Percentiles rank a stretch among this genome's conserved stretches.
Conservation (phyloP, 2,113 vertebrate genomes). For the Charina bottae region DNA sequence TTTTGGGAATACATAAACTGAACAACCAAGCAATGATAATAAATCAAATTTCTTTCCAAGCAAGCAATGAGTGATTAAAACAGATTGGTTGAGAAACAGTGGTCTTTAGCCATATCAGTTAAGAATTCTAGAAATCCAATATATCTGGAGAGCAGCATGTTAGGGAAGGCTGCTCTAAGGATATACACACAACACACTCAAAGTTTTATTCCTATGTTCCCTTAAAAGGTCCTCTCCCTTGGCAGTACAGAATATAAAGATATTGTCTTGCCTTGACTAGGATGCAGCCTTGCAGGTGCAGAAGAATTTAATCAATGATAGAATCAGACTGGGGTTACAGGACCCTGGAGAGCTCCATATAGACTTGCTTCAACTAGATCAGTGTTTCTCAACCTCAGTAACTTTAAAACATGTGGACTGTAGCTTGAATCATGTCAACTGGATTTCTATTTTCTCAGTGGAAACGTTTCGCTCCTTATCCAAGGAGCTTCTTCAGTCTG, state of each 20-base stretch:
- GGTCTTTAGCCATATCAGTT: background rate
- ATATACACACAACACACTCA: background rate
- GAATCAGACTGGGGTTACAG: background rate
- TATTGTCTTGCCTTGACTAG: background rate
- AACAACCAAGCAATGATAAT: background rate
- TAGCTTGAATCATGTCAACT: no score
- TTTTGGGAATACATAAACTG: background rate
- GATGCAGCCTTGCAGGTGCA: background rate
- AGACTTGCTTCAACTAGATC: background rate
- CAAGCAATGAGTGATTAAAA: background rate
- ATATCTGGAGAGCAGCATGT: background rate
- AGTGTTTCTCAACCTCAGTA: no score
- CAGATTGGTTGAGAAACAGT: background rate
- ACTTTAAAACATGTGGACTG: no score
- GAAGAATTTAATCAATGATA: background rate
- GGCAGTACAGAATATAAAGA: background rate
- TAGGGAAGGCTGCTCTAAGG: background rate
- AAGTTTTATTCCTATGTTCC: background rate
- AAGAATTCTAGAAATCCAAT: background rate
- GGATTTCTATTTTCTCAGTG: no score
- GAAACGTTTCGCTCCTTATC: background rate
- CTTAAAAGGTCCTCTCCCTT: background rate
- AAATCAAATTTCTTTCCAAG: background rate
- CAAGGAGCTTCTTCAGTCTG: background rate
- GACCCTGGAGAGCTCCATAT: background rate